A percentile compares a stretch with the other conserved stretches of the same genome.
phyloP scores from a whole-genome alignment of 2,797 vertebrate genomes.

The Darevskia nairensis region DNA sequence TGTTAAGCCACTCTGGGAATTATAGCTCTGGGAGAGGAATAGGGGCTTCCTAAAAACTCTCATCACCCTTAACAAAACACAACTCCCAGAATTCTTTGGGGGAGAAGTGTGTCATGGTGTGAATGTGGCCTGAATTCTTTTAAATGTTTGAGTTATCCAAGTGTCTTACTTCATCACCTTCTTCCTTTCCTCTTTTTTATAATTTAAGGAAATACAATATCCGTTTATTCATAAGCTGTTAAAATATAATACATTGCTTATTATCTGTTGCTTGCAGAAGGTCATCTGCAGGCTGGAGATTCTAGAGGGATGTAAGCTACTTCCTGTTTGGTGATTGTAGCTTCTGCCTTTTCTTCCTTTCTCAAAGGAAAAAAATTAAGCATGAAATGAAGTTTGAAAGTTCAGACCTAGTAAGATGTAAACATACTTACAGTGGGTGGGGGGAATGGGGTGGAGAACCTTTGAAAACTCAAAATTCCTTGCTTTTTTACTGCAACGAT shows the following conservation, averaged over 20 bases:
- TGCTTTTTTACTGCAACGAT: neutral
- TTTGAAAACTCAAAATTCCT: neutral
- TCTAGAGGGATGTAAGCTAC: conserved; percentile 4
- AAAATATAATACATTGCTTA: conserved; percentile 8
- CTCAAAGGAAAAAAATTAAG: conserved; percentile 6
- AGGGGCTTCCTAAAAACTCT: too few relatives aligned
- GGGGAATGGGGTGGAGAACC: neutral
- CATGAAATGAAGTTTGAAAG: neutral
- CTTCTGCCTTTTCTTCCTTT: neutral
- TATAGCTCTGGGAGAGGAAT: too few relatives aligned
- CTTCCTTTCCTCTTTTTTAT: neutral
- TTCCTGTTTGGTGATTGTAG: conserved; percentile 22
- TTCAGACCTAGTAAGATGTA: neutral
- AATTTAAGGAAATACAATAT: neutral
- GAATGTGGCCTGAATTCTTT: neutral
- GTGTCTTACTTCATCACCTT: neutral
- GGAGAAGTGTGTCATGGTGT: too few relatives aligned
- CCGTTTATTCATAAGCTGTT: neutral
- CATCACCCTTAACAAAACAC: too few relatives aligned
- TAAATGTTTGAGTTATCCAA: neutral
- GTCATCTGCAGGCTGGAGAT: conserved; percentile 13
- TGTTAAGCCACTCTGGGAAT: too few relatives aligned
- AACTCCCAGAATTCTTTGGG: too few relatives aligned
- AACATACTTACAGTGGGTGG: neutral
- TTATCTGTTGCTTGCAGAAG: conserved; percentile 25